Evolutionary conservation across 2,113 vertebrate genomes (phyloP).

Genomic region (Rhinopithecus roxellana): DNA sequence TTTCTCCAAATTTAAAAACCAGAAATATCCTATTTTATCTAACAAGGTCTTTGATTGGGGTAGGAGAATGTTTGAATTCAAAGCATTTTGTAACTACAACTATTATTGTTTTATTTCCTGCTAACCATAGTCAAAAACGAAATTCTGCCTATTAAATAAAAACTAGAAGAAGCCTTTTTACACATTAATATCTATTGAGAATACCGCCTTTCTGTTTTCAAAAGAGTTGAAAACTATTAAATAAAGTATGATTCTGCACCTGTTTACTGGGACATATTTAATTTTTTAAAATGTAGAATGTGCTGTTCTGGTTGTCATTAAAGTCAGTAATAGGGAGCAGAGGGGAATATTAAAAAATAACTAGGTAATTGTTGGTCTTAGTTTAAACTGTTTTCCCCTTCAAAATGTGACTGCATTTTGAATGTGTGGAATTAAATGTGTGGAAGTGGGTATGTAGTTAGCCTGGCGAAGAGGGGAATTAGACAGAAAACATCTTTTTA

Average conservation of each 20-base stretch:
- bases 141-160: slow-evolving; percentile 37
- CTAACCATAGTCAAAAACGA: not conserved
- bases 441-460: not conserved
- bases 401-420: not conserved
- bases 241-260: slow-evolving; percentile 25
- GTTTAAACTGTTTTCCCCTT: not conserved
- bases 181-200: not conserved
- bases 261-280: not conserved
- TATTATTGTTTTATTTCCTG: not conserved
- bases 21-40: not conserved
- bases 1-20: slow-evolving; percentile 29
- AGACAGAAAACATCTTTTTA: not conserved
- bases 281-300: slow-evolving; percentile 8
- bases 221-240: slow-evolving; percentile 25
- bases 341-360: not conserved
- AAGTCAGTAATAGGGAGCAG: slow-evolving; percentile 7
- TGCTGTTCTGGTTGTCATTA: slow-evolving; percentile 24
- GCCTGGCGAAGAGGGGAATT: not conserved
- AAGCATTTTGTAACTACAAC: not conserved
- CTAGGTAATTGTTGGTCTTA: slow-evolving; percentile 22
- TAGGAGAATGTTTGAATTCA: not conserved
- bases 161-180: not conserved
- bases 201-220: not conserved
- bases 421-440: not conserved
- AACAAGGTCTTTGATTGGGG: not conserved